A percentile compares a stretch with the other conserved stretches of the same genome.
Conservation (phyloP, 2,797 vertebrate species). For the Brotula barbata region DNA sequence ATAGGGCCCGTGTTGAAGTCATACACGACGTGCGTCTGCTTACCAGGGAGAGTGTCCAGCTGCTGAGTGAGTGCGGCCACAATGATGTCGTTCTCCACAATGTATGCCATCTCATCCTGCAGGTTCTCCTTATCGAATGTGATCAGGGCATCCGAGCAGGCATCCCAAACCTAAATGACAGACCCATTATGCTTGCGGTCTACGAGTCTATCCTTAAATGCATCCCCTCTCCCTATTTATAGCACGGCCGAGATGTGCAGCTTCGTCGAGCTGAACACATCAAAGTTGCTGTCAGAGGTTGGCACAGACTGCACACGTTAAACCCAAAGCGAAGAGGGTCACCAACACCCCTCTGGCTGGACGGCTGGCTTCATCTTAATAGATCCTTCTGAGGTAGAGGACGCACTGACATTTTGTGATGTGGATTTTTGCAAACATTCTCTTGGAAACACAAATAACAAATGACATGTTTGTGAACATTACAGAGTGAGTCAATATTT, state of each 20-base stretch:
- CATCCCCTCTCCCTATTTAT: constrained; percentile 70
- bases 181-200: constrained; percentile 69
- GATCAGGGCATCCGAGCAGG: constrained; percentile 97
- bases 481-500: constrained; percentile 66
- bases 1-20: constrained; percentile 34
- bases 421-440: constrained; percentile 63
- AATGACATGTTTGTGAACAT: constrained; percentile 66
- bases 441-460: constrained; percentile 65
- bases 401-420: constrained; percentile 52
- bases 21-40: constrained; percentile 38
- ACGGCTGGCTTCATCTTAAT: constrained; percentile 40
- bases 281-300: constrained; percentile 65
- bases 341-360: constrained; percentile 41
- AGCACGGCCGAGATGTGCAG: constrained; percentile 55
- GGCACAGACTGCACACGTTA: constrained; percentile 49
- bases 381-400: constrained; percentile 36
- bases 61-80: constrained; percentile 91
- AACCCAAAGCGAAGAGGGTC: constrained; percentile 52
- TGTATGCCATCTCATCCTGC: constrained; percentile 92
- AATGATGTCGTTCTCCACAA: constrained; percentile 94
- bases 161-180: constrained; percentile 94
- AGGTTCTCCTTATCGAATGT: constrained; percentile 95
- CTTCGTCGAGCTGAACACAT: constrained; percentile 74
- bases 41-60: constrained; percentile 88
- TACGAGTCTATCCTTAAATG: constrained; percentile 66